phyloP scores from a whole-genome alignment of 2,113 vertebrate species.

The Pteropus alecto region DNA sequence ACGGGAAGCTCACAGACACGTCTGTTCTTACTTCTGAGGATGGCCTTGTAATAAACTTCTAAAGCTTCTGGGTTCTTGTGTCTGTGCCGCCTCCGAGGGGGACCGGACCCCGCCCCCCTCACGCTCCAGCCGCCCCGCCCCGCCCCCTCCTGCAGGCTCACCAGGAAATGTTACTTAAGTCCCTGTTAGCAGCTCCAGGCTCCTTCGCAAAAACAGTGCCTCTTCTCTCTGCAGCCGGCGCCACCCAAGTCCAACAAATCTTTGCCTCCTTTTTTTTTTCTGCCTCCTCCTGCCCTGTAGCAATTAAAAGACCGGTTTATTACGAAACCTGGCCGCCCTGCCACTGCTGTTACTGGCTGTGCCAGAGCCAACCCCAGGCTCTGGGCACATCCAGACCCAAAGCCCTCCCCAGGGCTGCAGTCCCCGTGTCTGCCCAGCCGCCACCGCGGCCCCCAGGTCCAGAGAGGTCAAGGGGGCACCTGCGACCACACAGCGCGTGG shows the following conservation, averaged over 20 bases:
- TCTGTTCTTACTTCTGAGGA: slow-evolving; percentile 47
- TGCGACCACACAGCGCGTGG: not conserved
- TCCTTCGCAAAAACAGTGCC: slow-evolving; percentile 27
- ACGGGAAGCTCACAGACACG: not conserved
- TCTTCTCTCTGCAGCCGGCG: slow-evolving; percentile 47
- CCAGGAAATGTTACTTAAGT: slow-evolving; percentile 54
- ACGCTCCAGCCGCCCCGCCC: not conserved
- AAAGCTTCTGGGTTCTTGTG: not conserved
- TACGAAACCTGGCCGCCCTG: slow-evolving; percentile 55
- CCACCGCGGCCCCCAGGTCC: not conserved
- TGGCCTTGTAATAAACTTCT: slow-evolving; percentile 79
- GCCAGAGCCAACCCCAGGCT: slow-evolving; percentile 26
- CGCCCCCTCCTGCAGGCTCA: not conserved
- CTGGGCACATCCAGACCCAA: not conserved
- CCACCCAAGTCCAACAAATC: slow-evolving; percentile 58
- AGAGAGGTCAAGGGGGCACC: not conserved
- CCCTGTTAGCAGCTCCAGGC: slow-evolving; percentile 12
- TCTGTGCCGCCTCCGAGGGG: not conserved
- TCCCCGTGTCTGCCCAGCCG: not conserved
- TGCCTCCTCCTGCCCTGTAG: slow-evolving; percentile 33
- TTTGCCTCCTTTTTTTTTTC: slow-evolving; percentile 21
- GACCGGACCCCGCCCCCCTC: not conserved
- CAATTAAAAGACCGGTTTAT: slow-evolving; percentile 71
- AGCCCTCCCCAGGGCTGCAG: not conserved
- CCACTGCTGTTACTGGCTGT: not conserved